Percentiles rank a stretch among this genome's conserved stretches.
phyloP scores from a whole-genome alignment of 2,113 vertebrate genomes.

The Himantopus leucocephalus region DNA sequence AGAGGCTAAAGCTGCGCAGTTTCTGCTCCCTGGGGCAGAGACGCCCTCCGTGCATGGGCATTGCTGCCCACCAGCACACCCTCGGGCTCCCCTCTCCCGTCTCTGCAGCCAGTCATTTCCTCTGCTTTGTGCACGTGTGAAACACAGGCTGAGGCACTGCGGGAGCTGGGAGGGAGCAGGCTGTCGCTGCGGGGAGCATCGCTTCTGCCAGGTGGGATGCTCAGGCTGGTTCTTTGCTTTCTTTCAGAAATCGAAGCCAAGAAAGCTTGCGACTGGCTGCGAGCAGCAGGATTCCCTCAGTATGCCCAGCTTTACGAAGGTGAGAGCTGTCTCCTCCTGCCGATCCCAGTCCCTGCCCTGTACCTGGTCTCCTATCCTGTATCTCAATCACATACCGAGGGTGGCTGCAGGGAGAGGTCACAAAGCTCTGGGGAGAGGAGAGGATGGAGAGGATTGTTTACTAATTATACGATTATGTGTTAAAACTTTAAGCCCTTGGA shows the following conservation, averaged over 20 bases:
- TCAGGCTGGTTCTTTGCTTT: constrained; percentile 8
- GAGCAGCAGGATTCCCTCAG: constrained; percentile 87
- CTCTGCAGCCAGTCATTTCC: accelerated
- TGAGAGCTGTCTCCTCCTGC: constrained; percentile 39
- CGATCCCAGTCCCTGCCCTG: background rate
- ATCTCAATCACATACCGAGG: background rate
- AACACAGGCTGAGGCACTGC: accelerated
- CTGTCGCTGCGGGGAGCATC: accelerated
- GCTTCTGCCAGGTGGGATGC: accelerated
- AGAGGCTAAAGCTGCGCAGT: background rate
- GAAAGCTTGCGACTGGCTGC: constrained; percentile 86
- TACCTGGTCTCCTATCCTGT: accelerated
- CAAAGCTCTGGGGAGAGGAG: background rate
- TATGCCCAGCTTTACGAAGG: constrained; percentile 90
- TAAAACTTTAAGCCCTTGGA: background rate
- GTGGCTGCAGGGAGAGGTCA: background rate
- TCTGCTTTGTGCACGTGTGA: background rate
- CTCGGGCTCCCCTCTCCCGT: accelerated
- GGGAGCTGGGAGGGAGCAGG: background rate
- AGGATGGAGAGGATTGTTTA: background rate
- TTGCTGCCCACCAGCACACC: background rate
- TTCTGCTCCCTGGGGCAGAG: background rate
- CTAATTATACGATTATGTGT: background rate
- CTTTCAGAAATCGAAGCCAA: constrained; percentile 83
- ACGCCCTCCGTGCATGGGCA: accelerated